Percentiles rank a stretch among this genome's conserved stretches.
Conservation (phyloP, 30 jellyfish, hydroid and myxozoan genomes). For the Chrysaora quinquecirrha region DNA sequence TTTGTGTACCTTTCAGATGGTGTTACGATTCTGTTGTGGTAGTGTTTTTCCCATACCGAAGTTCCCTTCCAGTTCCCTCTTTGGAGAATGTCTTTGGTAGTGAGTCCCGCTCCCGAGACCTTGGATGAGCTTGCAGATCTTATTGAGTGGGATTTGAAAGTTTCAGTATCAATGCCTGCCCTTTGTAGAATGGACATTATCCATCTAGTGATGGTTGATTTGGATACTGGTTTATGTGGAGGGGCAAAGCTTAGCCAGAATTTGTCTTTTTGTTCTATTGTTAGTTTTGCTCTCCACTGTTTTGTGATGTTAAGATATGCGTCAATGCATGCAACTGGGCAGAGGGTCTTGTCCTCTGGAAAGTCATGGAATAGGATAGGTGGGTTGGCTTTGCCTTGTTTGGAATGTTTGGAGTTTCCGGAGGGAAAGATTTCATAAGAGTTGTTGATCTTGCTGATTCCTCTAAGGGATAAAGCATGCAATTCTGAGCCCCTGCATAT, state of each 20-base stretch:
- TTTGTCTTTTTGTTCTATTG: constrained; percentile 1
- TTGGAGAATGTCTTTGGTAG: neutral
- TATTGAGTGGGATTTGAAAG: neutral
- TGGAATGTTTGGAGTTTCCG: neutral
- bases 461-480: constrained; percentile 1
- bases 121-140: constrained; percentile 28
- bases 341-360: constrained; percentile 3
- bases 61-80: neutral
- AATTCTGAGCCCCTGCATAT: constrained; percentile 27
- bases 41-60: neutral
- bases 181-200: neutral
- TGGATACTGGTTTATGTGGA: constrained; percentile 23
- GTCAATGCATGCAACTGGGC: constrained; percentile 11
- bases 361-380: neutral
- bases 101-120: neutral
- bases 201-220: constrained; percentile 24
- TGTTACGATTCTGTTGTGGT: neutral
- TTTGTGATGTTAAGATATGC: neutral
- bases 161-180: constrained; percentile 12
- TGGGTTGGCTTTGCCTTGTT: constrained; percentile 17
- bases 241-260: constrained; percentile 23
- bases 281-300: neutral
- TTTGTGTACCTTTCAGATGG: neutral
- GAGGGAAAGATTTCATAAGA: neutral
- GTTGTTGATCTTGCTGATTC: constrained; percentile 4